Conservation (phyloP, 2,888 invertebrate species). For the Caradrina clavipalpis region DNA sequence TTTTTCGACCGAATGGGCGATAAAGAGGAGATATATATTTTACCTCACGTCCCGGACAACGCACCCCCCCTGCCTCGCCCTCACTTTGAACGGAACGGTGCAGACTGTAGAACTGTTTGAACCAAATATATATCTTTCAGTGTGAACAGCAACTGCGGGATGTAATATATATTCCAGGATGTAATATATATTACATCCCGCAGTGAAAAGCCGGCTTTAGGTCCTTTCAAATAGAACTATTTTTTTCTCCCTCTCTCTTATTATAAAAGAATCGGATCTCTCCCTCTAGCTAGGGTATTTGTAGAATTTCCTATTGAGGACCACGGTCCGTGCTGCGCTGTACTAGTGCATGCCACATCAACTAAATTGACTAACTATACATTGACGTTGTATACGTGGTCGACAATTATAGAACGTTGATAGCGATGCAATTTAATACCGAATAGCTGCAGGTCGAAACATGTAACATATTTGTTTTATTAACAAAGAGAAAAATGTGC, state of each 20-base stretch:
- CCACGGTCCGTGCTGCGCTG: slow-evolving; percentile 18
- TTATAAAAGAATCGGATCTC: slow-evolving; percentile 16
- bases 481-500: neutral
- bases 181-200: no score
- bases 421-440: neutral
- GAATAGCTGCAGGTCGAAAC: neutral
- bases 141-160: no score
- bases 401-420: neutral
- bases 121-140: no score
- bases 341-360: slow-evolving; percentile 13
- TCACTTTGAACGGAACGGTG: no score
- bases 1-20: no score
- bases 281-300: slow-evolving; percentile 24
- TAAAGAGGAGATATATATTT: no score
- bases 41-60: no score
- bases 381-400: neutral
- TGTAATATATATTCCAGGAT: no score
- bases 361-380: slow-evolving; percentile 20
- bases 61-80: no score
- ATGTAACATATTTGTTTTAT: neutral
- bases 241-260: slow-evolving; percentile 7
- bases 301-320: slow-evolving; percentile 46
- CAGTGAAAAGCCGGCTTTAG: no score
- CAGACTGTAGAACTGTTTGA: no score
- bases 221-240: slow-evolving; percentile 27